Evolutionary conservation across 1,140 invertebrate genomes (phyloP).

Genomic region (Meloidogyne floridensis): DNA sequence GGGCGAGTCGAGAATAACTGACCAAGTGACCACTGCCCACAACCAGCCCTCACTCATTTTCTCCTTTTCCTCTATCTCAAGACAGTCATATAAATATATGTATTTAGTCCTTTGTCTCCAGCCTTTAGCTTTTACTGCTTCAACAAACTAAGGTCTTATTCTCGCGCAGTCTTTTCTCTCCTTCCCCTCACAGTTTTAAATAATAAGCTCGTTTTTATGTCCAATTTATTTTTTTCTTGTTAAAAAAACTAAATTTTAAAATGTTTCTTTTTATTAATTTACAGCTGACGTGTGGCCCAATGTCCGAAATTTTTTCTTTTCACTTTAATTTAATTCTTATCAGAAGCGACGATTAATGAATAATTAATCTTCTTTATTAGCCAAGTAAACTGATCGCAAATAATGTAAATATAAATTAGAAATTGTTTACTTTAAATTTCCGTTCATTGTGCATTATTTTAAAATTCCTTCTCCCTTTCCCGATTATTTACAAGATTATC

Average conservation of each 20-base stretch:
- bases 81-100: not conserved
- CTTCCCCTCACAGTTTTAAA: not conserved
- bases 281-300: not conserved
- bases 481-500: not conserved
- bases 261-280: not conserved
- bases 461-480: not conserved
- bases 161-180: not conserved
- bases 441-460: not conserved
- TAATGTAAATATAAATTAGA: not conserved
- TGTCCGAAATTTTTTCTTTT: not conserved
- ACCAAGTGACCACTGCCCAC: not conserved
- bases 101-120: not conserved
- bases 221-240: not conserved
- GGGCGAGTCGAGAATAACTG: not conserved
- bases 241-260: not conserved
- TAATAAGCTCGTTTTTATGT: not conserved
- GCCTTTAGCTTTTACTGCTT: not conserved
- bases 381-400: not conserved
- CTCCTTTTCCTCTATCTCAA: not conserved
- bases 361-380: not conserved
- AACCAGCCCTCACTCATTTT: not conserved
- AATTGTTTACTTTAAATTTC: not conserved
- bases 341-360: not conserved
- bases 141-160: not conserved
- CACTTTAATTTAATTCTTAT: not conserved